Base-by-base conservation (phyloP, 2,888 invertebrate genomes). In the Plebejus argus region DNA sequence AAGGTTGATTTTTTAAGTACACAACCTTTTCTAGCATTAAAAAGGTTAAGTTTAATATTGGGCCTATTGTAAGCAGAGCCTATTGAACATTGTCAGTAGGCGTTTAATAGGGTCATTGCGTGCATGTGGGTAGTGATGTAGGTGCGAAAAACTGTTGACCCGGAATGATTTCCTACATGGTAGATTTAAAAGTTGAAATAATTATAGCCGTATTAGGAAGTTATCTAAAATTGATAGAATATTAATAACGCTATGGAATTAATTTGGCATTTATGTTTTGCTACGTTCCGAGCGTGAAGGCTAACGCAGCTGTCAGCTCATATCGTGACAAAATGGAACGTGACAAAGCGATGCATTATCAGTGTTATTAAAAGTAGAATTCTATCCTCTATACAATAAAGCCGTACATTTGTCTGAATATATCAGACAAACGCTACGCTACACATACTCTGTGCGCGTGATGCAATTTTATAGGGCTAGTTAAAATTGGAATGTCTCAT, bases 71-170 rank as follows among this genome's bases (percentile, higher is more conserved):
- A 23, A 49, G 49, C 74, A 74, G 49, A 49, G 28, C 15, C 74
- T 74, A 49, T 74, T 72, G 49, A 72, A 74, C 53, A 53, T 74
- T 53, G 28, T 53, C 18, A 53, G 74, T 74, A 74, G 74, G 74
- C 74, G 74, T 49, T 66, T 49, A 53, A 74, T 74, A 39, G 74
- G 20, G 74, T 74, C 49, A 72, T 53, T 74, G 74, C 49, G 49
- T 72, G 28, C 28, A 74, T 49, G 74, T 74, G 28, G 45, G 74
- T 74, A 28, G 74, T 15, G 74, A 74, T 53, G 74, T 74, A 74
- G 74, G 74, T 74, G 74, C 74, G 74, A 74, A 53, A 74, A 74
- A 74, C 53, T 53, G 53, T 49, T 74, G 53, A 74, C 53, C 23
- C 49, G 74, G 28, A 74, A 74, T 28, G 53, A 53, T 49, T 74